A percentile compares a stretch with the other conserved stretches of the same genome.
Evolutionary conservation across 2,797 vertebrate species (phyloP).

Genomic region (Mycteria americana): DNA sequence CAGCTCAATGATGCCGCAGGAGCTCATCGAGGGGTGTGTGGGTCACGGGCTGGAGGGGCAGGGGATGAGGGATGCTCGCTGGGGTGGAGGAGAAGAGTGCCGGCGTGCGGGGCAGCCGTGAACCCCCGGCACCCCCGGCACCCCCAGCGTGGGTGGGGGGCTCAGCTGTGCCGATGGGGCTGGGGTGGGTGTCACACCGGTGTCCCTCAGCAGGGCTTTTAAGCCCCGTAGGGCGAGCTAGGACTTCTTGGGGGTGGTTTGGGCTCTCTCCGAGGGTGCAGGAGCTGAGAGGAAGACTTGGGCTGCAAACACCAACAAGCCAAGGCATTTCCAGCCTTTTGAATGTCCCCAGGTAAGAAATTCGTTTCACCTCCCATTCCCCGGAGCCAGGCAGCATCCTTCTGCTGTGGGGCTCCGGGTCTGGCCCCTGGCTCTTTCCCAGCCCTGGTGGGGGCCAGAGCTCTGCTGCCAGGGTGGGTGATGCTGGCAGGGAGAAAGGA

Average conservation of each 20-base stretch:
- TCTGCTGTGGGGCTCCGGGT: neutral
- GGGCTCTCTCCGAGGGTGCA: neutral
- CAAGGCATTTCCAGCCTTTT: neutral
- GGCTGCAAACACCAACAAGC: neutral
- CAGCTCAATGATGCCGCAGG: conserved; percentile 42
- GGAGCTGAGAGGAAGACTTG: neutral
- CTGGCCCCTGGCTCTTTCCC: neutral
- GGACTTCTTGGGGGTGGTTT: neutral
- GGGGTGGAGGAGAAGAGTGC: too few relatives aligned
- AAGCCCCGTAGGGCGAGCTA: neutral
- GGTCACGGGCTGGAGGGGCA: neutral
- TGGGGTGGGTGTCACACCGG: neutral
- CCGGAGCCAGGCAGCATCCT: rapidly evolving
- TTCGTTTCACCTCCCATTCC: neutral
- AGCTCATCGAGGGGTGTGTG: neutral
- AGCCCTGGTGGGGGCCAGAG: neutral
- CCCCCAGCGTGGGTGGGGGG: neutral
- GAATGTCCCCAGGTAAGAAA: neutral
- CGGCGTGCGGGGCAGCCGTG: rapidly evolving
- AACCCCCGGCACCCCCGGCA: neutral
- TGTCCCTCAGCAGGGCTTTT: neutral
- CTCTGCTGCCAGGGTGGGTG: neutral
- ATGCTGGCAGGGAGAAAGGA: neutral
- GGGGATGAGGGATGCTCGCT: neutral
- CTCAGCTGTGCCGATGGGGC: neutral